A percentile compares a stretch with the other conserved stretches of the same genome.
Conservation (phyloP, 2,797 vertebrate species). For the Phataginus tetradactyla region DNA sequence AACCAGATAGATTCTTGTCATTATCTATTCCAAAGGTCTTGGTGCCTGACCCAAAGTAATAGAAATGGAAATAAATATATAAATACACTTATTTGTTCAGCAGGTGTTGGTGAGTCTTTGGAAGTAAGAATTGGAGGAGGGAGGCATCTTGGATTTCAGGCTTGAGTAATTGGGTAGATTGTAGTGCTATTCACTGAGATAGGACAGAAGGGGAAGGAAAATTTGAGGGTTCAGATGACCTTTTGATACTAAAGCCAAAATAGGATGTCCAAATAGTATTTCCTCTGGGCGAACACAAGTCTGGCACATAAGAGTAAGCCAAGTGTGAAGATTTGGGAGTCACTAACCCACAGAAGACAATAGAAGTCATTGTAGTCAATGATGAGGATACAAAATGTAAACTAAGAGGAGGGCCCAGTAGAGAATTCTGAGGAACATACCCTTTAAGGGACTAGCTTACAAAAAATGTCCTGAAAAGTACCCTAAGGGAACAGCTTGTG, state of each 20-base stretch:
- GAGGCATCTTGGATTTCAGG: neutral
- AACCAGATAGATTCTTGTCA: neutral
- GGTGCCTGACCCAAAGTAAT: conserved; percentile 8
- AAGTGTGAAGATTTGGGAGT: neutral
- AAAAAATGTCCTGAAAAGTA: conserved; percentile 12
- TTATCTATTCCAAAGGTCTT: neutral
- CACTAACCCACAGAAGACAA: neutral
- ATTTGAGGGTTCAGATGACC: neutral
- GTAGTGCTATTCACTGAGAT: neutral
- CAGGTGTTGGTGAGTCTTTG: neutral
- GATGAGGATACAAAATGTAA: neutral
- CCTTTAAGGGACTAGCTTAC: neutral
- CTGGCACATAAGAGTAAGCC: neutral
- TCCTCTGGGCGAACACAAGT: neutral
- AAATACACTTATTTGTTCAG: neutral
- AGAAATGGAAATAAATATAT: neutral
- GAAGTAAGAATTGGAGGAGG: neutral
- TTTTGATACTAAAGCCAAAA: neutral
- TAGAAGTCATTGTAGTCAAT: neutral
- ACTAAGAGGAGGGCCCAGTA: neutral
- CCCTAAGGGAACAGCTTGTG: neutral
- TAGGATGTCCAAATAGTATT: neutral
- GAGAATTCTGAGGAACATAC: neutral
- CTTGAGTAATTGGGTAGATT: neutral
- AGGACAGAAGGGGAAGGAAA: neutral